A percentile compares a stretch with the other conserved stretches of the same genome.
Evolutionary conservation across 2,113 vertebrate genomes (phyloP).

Genomic region (Pavo muticus): DNA sequence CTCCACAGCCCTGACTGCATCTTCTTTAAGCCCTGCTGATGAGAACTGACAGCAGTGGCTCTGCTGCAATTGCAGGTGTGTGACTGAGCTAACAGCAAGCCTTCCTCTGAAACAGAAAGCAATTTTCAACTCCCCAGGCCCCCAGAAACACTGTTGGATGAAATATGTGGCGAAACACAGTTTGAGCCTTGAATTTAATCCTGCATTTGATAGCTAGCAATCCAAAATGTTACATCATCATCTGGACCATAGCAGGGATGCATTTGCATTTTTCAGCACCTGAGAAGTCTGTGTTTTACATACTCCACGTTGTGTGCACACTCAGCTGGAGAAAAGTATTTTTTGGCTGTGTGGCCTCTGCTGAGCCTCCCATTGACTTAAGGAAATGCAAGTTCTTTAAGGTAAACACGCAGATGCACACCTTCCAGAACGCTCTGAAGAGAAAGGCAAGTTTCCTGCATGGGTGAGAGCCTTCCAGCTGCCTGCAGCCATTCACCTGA

Average conservation of each 20-base stretch:
- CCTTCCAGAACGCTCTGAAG: neutral
- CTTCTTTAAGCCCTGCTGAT: neutral
- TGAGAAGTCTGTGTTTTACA: neutral
- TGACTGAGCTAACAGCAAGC: neutral
- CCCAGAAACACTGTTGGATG: neutral
- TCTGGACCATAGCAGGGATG: neutral
- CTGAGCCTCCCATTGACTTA: neutral
- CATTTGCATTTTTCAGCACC: neutral
- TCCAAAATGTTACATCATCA: neutral
- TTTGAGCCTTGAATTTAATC: neutral
- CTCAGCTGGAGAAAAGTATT: neutral
- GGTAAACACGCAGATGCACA: neutral
- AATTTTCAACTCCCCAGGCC: neutral
- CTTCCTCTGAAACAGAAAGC: neutral
- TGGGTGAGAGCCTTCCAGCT: neutral
- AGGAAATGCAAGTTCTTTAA: neutral
- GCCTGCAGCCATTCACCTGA: neutral
- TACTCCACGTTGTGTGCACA: neutral
- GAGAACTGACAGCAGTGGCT: neutral
- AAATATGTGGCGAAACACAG: neutral
- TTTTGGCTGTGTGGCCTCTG: neutral
- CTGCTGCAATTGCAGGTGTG: fast-evolving
- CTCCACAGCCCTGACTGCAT: fast-evolving
- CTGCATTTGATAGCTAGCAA: neutral
- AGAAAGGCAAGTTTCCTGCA: neutral